Conservation (phyloP, 2,888 invertebrate species). For the Xestia sexstrigata region DNA sequence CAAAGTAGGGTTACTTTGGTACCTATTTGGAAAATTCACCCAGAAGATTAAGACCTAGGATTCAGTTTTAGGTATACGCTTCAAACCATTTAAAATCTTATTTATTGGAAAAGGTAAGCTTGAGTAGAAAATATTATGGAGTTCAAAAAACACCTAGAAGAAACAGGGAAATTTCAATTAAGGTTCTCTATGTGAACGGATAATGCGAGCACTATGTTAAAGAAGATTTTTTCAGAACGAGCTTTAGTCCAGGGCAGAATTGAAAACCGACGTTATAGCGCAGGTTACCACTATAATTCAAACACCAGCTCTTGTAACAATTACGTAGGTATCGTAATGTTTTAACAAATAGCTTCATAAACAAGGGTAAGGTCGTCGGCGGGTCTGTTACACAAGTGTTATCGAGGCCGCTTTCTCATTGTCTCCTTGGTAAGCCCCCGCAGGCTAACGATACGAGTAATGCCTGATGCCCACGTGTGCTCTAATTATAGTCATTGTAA, state of each 20-base stretch:
- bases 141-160: background rate
- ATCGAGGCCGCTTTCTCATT: slow-evolving; percentile 78
- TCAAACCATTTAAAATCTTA: background rate
- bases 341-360: slow-evolving; percentile 46
- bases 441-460: slow-evolving; percentile 37
- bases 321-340: slow-evolving; percentile 40
- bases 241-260: background rate
- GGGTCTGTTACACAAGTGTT: slow-evolving; percentile 62
- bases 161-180: background rate
- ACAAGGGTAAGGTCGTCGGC: slow-evolving; percentile 74
- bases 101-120: background rate
- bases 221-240: background rate
- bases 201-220: background rate
- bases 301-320: slow-evolving; percentile 21
- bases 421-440: slow-evolving; percentile 70
- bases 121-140: background rate
- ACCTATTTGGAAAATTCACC: background rate
- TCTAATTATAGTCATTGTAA: slow-evolving; percentile 46
- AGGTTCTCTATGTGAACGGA: background rate
- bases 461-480: slow-evolving; percentile 50
- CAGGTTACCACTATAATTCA: slow-evolving; percentile 4
- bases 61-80: background rate
- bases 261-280: background rate
- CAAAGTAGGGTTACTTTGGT: too few species aligned
- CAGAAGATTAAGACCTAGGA: background rate